These are phyloP conservation scores for Alaudala cheleensis DNA, from an alignment of 2,113 vertebrate species.

Conservation along the genomic window DNA sequence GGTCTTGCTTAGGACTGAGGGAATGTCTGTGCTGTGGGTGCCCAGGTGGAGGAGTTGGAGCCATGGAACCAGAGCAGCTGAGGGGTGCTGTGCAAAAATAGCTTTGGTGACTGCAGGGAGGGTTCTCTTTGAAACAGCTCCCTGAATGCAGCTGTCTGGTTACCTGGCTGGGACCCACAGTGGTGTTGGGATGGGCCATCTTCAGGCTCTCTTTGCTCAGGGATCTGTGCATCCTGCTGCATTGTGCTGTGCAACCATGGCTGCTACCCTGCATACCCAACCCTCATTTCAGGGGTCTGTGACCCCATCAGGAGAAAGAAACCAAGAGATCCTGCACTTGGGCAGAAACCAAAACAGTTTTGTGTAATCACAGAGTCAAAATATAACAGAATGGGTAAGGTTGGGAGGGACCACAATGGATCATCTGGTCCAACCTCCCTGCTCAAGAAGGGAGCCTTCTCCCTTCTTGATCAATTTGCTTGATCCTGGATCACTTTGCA, in stretches of 20 bases:
- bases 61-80: neutral
- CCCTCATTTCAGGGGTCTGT: neutral
- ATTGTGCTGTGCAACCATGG: fast-evolving
- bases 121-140: neutral
- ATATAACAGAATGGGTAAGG: neutral
- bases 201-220: neutral
- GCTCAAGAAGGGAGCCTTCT: neutral
- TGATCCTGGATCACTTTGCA: neutral
- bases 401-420: neutral
- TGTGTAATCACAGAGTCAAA: neutral
- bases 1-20: neutral
- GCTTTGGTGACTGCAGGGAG: neutral
- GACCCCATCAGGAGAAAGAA: neutral
- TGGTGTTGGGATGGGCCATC: neutral
- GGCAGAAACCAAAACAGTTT: neutral
- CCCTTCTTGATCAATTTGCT: too few species aligned
- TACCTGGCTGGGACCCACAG: neutral
- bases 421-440: neutral
- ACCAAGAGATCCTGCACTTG: neutral
- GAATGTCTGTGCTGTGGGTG: neutral
- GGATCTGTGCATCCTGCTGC: neutral
- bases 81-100: neutral
- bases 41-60: neutral
- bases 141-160: neutral
- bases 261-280: neutral